Evolutionary conservation across 2,888 invertebrate genomes (phyloP), one percentile per base, ranked within the genome.

Genomic region (Ecdyonurus torrentis): DNA sequence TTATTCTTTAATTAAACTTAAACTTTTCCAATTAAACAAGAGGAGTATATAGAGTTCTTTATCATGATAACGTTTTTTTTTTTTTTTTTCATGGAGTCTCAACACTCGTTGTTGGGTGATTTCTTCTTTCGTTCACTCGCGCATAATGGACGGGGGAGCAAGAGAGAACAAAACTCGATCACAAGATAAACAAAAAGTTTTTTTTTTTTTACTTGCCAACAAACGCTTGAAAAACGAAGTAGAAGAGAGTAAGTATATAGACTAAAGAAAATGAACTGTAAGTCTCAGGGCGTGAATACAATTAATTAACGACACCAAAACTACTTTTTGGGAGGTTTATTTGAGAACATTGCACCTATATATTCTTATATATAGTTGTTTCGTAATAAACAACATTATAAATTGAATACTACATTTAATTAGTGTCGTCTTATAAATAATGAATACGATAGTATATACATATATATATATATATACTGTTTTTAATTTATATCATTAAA

Each of bases 21-120:
- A 55, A 55, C 55, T 55, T 55, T 55, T 55, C 55, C 55, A 55
- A 55, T 55, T 55, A 55, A 55, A 55, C 55, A n/a, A n/a, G 18
- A n/a, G 37, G 15, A 37, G 37, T 37, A 37, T 5, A 5, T 37
- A 15, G 7, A 10, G 37, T 37, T 37, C 37, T 37, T 37, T 37
- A 37, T 37, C 37, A 37, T 15, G 37, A 37, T 37, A n/a, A n/a
- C n/a, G n/a, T n/a, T n/a, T n/a, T n/a, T n/a, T n/a, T n/a, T n/a
- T n/a, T n/a, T n/a, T n/a, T n/a, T n/a, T n/a, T n/a, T n/a, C n/a
- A n/a, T n/a, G n/a, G n/a, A n/a, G n/a, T n/a, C n/a, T n/a, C n/a
- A n/a, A n/a, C n/a, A n/a, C n/a, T n/a, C n/a, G n/a, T n/a, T 5
- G 37, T 10, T 5, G 37, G 15, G 15, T 15, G 37, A 37, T 37